Evolutionary conservation across 2,113 vertebrate genomes (phyloP).

Genomic region (Gymnorhina tibicen): DNA sequence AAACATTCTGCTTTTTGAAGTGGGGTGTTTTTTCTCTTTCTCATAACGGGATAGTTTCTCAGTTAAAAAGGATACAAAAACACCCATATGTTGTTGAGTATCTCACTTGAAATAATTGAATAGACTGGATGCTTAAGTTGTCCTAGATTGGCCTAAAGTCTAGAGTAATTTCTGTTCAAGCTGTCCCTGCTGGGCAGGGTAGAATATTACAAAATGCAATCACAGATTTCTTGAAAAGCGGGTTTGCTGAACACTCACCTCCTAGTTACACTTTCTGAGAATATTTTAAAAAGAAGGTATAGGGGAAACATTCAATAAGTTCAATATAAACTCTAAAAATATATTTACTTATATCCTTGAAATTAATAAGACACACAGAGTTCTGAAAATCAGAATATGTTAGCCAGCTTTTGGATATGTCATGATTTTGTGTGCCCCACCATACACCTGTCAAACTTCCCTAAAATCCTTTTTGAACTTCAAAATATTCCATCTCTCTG

Average conservation of each 20-base stretch:
- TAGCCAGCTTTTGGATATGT: not conserved
- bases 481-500: not conserved
- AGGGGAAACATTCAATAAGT: not conserved
- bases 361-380: not conserved
- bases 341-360: not conserved
- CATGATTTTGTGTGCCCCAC: not conserved
- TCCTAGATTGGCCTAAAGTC: not conserved
- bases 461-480: not conserved
- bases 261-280: not conserved
- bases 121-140: not conserved
- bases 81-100: accelerated
- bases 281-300: not conserved
- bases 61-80: not conserved
- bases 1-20: not conserved
- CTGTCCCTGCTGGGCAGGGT: not conserved
- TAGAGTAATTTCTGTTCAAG: not conserved
- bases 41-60: not conserved
- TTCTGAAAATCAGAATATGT: not conserved
- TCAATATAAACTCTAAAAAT: not conserved
- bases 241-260: not conserved
- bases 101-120: not conserved
- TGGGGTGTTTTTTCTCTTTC: accelerated
- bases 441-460: not conserved
- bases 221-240: not conserved
- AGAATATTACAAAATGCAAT: not conserved